A percentile compares a stretch with the other conserved stretches of the same genome.
Evolutionary conservation across 2,113 vertebrate species (phyloP).

Genomic region (Strix uralensis): DNA sequence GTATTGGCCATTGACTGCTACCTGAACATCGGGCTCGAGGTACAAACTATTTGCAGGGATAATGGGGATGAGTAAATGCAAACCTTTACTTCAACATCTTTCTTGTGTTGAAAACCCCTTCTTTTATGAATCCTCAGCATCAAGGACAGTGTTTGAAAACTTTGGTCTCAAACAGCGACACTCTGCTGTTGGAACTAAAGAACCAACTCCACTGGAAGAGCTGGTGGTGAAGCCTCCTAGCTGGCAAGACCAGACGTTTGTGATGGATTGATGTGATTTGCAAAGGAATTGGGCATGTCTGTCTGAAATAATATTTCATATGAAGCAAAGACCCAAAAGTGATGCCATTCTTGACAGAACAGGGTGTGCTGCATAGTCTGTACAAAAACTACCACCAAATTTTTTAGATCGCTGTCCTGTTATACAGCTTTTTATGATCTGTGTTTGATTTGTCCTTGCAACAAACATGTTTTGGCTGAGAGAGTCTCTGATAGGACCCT

Average conservation of each 20-base stretch:
- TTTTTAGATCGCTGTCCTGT: background rate
- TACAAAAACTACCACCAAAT: background rate
- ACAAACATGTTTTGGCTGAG: background rate
- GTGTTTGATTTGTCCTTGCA: background rate
- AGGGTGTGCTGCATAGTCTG: background rate
- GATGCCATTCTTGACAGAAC: background rate
- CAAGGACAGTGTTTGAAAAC: background rate
- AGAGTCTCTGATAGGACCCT: background rate
- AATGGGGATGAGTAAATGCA: background rate
- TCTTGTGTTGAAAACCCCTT: background rate
- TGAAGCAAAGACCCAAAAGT: background rate
- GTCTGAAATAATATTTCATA: background rate
- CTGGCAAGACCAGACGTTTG: background rate
- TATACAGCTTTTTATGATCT: background rate
- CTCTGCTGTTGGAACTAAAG: background rate
- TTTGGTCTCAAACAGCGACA: background rate
- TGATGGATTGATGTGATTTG: background rate
- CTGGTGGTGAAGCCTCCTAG: background rate
- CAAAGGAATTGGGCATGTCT: background rate
- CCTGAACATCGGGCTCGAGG: conserved; percentile 93
- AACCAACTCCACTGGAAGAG: background rate
- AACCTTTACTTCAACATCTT: background rate
- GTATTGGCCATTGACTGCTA: conserved; percentile 95
- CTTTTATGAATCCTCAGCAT: background rate
- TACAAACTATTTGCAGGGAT: conserved; percentile 41